phyloP scores from a whole-genome alignment of 92 coral and sea anemone species.

The Actinostola sp. region DNA sequence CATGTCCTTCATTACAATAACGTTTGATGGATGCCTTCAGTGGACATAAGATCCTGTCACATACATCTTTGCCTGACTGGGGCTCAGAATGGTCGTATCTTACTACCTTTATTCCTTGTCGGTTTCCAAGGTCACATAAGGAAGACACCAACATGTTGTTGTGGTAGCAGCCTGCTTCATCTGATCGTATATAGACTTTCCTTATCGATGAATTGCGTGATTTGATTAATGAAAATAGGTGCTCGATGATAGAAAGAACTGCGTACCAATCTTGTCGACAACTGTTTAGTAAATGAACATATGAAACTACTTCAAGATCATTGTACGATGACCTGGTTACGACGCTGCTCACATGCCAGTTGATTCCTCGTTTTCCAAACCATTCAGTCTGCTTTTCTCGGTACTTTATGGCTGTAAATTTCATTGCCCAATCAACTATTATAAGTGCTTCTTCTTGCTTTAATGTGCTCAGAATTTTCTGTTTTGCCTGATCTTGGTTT shows the following conservation, averaged over 20 bases:
- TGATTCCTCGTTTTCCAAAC: conserved; percentile 56
- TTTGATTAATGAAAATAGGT: conserved; percentile 13
- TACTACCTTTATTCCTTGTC: conserved; percentile 35
- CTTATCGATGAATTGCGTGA: background rate
- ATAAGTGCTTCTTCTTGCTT: conserved; percentile 40
- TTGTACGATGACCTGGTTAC: conserved; percentile 20
- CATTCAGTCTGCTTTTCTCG: conserved; percentile 60
- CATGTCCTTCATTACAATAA: no score
- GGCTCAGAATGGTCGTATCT: no score
- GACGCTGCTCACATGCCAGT: conserved; percentile 60
- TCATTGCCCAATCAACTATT: conserved; percentile 61
- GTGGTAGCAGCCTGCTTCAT: conserved; percentile 59
- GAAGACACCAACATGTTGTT: conserved; percentile 46
- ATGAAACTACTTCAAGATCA: conserved; percentile 37
- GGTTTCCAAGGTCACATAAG: conserved; percentile 35
- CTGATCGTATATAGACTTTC: conserved; percentile 33
- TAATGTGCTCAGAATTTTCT: conserved; percentile 28
- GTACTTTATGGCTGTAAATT: conserved; percentile 54
- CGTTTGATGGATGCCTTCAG: no score
- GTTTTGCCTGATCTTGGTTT: conserved; percentile 54
- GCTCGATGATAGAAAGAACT: conserved; percentile 41
- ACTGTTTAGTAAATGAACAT: conserved; percentile 55
- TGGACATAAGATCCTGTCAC: no score
- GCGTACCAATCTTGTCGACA: conserved; percentile 61
- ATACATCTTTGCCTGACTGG: no score